Percentiles rank a stretch among this genome's conserved stretches.
These are phyloP conservation scores for Drosophila siamana DNA, from an alignment of 2,888 invertebrate genomes.

Conservation along the genomic window DNA sequence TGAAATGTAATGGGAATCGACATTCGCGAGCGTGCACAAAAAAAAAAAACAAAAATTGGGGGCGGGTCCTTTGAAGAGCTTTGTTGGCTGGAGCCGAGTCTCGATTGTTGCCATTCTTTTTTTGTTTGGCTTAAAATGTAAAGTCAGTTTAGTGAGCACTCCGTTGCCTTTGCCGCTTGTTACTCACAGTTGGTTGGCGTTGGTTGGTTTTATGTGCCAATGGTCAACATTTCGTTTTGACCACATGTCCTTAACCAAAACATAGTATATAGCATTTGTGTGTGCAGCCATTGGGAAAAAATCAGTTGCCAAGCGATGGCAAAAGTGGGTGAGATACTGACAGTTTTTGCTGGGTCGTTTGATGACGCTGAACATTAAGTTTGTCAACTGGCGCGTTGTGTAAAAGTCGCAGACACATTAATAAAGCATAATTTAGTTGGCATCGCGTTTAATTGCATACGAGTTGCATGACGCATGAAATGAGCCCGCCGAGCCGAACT, in stretches of 20 bases:
- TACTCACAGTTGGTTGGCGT: constrained; percentile 64
- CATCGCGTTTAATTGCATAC: constrained; percentile 47
- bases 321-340: constrained; percentile 36
- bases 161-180: constrained; percentile 34
- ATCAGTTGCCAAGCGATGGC: constrained; percentile 12
- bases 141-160: not conserved
- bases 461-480: constrained; percentile 20
- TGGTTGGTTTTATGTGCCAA: constrained; percentile 61
- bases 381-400: not conserved
- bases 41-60: too few species aligned
- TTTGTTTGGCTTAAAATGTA: constrained; percentile 14
- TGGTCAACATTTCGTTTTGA: constrained; percentile 54
- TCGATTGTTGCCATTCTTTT: constrained; percentile 8
- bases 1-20: constrained; percentile 20
- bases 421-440: constrained; percentile 23
- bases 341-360: not conserved
- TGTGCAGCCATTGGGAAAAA: constrained; percentile 60
- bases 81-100: not conserved
- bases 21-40: not conserved
- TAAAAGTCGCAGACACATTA: not conserved
- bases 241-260: constrained; percentile 64
- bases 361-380: constrained; percentile 26
- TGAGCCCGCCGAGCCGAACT: constrained; percentile 1
- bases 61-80: not conserved
- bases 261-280: constrained; percentile 29